phyloP scores from a whole-genome alignment of 2,113 vertebrate species.

The Rhombomys opimus region DNA sequence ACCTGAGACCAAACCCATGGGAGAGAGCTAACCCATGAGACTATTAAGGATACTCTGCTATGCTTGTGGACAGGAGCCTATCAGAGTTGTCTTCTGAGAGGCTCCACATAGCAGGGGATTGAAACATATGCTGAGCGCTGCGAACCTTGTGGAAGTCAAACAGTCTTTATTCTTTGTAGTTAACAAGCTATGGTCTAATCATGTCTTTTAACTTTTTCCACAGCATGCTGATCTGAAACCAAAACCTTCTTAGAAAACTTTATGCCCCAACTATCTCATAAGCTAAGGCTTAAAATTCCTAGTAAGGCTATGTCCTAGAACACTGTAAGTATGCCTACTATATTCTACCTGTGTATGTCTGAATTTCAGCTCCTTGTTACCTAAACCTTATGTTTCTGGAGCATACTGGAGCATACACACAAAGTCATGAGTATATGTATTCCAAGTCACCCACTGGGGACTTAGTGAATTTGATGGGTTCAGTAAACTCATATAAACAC shows the following conservation, averaged over 20 bases:
- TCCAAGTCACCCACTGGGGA: background rate
- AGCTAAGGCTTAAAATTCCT: background rate
- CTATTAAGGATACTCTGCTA: no score
- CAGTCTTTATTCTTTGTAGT: background rate
- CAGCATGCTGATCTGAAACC: background rate
- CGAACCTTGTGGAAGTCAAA: background rate
- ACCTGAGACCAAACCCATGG: no score
- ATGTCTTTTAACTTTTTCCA: background rate
- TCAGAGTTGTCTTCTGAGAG: no score
- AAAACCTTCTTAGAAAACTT: background rate
- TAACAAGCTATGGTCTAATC: accelerated
- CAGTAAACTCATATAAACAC: background rate
- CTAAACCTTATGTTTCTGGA: background rate
- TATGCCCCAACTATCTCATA: background rate
- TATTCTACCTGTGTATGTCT: background rate
- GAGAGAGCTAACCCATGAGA: no score
- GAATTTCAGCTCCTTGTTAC: background rate
- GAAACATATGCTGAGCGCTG: no score
- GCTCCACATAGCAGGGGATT: no score
- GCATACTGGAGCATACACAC: background rate
- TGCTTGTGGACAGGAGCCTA: no score
- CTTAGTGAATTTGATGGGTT: background rate
- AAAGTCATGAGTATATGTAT: accelerated
- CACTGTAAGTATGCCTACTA: background rate
- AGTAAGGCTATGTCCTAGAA: no score